Evolutionary conservation across 2,888 invertebrate genomes (phyloP).

Genomic region (Epinotia demarniana): DNA sequence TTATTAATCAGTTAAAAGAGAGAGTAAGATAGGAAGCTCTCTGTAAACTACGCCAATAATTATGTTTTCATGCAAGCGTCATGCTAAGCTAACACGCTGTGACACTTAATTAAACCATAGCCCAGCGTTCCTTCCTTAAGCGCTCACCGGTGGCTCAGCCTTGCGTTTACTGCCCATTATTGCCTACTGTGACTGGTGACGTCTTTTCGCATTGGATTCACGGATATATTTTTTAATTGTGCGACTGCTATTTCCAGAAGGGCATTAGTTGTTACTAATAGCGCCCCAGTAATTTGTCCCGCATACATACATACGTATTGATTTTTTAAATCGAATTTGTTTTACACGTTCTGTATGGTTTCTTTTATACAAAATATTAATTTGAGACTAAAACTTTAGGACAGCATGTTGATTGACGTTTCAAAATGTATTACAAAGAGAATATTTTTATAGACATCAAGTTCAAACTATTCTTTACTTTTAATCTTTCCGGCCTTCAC

Average conservation of each 20-base stretch:
- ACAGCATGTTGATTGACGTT: slow-evolving; percentile 31
- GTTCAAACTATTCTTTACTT: not conserved
- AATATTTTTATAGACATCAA: not conserved
- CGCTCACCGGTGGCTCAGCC: slow-evolving; percentile 20
- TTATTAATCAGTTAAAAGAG: too few species aligned
- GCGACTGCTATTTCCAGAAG: slow-evolving; percentile 26
- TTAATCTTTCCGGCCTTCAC: not conserved
- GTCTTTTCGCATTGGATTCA: slow-evolving; percentile 13
- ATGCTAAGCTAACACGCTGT: too few species aligned
- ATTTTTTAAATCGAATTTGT: slow-evolving; percentile 21
- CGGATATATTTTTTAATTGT: slow-evolving; percentile 34
- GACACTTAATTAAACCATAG: too few species aligned
- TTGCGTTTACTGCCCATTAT: slow-evolving; percentile 15
- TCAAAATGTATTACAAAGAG: not conserved
- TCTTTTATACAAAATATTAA: slow-evolving; percentile 17
- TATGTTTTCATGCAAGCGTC: too few species aligned
- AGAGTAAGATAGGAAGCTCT: too few species aligned
- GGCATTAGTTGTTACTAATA: slow-evolving; percentile 8
- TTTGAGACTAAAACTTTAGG: slow-evolving; percentile 16
- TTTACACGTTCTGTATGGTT: slow-evolving; percentile 11
- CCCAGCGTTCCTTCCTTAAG: too few species aligned
- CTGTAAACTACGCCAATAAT: too few species aligned
- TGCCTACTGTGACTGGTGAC: slow-evolving; percentile 10
- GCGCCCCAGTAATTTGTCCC: slow-evolving; percentile 23
- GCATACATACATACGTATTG: slow-evolving; percentile 14